phyloP scores from a whole-genome alignment of 30 jellyfish, hydroid and myxozoan species.

The Calvadosia cruxmelitensis region DNA sequence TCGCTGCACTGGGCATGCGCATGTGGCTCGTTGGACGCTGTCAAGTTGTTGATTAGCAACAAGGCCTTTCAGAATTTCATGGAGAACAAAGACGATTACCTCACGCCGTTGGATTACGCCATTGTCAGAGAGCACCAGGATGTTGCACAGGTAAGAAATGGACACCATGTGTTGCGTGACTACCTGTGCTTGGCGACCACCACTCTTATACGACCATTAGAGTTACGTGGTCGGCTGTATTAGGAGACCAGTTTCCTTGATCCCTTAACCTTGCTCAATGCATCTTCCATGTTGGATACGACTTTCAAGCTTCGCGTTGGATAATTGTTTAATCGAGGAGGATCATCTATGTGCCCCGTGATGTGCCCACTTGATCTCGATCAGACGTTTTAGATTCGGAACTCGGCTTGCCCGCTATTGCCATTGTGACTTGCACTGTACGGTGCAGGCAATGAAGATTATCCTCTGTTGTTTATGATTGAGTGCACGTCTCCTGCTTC shows the following conservation, averaged over 20 bases:
- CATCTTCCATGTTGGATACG: too few species aligned
- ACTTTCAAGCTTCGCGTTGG: too few species aligned
- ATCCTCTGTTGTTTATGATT: not conserved
- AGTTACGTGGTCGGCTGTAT: too few species aligned
- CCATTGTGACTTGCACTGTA: not conserved
- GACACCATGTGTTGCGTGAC: too few species aligned
- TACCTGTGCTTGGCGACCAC: too few species aligned
- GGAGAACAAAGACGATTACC: constrained; percentile 61
- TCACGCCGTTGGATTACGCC: constrained; percentile 89
- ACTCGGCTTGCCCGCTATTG: not conserved
- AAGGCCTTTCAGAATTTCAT: constrained; percentile 69
- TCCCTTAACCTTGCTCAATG: too few species aligned
- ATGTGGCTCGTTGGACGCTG: constrained; percentile 93
- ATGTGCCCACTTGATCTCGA: not conserved
- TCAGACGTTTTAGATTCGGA: too few species aligned
- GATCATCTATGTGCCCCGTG: not conserved
- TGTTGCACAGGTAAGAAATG: constrained; percentile 78
- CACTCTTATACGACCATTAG: too few species aligned
- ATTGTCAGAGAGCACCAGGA: constrained; percentile 78
- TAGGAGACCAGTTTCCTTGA: too few species aligned
- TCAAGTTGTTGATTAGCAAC: constrained; percentile 51
- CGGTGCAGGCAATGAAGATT: not conserved
- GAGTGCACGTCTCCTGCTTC: not conserved
- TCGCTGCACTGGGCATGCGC: constrained; percentile 98
- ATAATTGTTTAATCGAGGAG: not conserved